Evolutionary conservation across 2,888 invertebrate genomes (phyloP).

Genomic region (Brenthis hecate): DNA sequence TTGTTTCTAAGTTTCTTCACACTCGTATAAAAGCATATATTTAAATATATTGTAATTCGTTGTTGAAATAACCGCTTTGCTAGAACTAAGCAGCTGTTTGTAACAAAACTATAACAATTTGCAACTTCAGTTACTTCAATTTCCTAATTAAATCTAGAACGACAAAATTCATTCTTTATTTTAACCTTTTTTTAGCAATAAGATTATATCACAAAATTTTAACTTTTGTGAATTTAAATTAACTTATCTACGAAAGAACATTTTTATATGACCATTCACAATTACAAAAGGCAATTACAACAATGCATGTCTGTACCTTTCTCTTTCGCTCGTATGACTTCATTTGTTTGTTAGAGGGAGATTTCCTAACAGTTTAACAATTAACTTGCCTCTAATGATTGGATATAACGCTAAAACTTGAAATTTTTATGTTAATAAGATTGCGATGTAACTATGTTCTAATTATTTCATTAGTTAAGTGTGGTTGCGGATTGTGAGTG

Average conservation of each 20-base stretch:
- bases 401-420: slow-evolving; percentile 75
- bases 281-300: slow-evolving; percentile 59
- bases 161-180: not conserved
- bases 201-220: slow-evolving; percentile 33
- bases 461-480: slow-evolving; percentile 71
- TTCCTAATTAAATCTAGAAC: not conserved
- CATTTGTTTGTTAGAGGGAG: slow-evolving; percentile 56
- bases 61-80: too few relatives aligned
- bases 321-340: slow-evolving; percentile 53
- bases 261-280: slow-evolving; percentile 39
- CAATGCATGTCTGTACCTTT: slow-evolving; percentile 54
- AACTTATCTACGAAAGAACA: slow-evolving; percentile 28
- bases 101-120: too few relatives aligned
- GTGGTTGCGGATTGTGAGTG: slow-evolving; percentile 65
- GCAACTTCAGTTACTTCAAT: too few relatives aligned
- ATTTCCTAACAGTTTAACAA: slow-evolving; percentile 57
- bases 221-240: slow-evolving; percentile 31
- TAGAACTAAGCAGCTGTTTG: too few relatives aligned
- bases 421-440: slow-evolving; percentile 79
- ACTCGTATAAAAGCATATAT: too few relatives aligned
- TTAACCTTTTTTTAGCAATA: not conserved
- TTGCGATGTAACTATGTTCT: slow-evolving; percentile 69
- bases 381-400: slow-evolving; percentile 67
- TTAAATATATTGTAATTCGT: too few relatives aligned
- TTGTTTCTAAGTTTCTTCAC: too few relatives aligned